These are phyloP conservation scores for Acropora tenuis DNA, from an alignment of 64 coral and sea anemone genomes.

Conservation along the genomic window DNA sequence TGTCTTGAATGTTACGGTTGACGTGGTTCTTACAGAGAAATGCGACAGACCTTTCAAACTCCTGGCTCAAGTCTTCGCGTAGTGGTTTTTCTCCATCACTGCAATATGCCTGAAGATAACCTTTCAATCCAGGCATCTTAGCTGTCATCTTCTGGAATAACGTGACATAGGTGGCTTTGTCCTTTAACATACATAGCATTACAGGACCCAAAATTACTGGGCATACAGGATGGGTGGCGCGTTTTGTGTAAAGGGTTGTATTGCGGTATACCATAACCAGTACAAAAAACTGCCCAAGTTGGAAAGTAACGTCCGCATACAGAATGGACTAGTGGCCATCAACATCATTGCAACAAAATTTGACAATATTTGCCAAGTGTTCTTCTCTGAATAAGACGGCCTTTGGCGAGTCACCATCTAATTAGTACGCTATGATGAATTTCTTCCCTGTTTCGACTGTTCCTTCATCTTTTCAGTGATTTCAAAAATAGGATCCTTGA, in stretches of 20 bases:
- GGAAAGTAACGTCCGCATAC: conserved; percentile 38
- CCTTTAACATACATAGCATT: conserved; percentile 52
- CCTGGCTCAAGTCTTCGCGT: conserved; percentile 39
- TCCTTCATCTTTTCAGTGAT: conserved; percentile 70
- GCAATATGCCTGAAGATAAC: conserved; percentile 56
- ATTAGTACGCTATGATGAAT: conserved; percentile 36
- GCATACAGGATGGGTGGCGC: not conserved
- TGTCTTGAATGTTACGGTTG: conserved; percentile 27
- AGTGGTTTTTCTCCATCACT: conserved; percentile 45
- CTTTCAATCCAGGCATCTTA: conserved; percentile 24
- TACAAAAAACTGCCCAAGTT: conserved; percentile 53
- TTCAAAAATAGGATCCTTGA: conserved; percentile 52
- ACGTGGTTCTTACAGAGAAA: conserved; percentile 56
- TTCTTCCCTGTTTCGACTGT: conserved; percentile 39
- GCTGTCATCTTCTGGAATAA: conserved; percentile 60
- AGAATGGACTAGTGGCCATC: conserved; percentile 37
- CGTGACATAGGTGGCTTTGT: conserved; percentile 62
- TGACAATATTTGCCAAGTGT: conserved; percentile 43
- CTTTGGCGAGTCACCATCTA: conserved; percentile 65
- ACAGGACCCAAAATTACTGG: not conserved
- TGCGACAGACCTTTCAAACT: conserved; percentile 57
- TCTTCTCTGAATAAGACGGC: conserved; percentile 52
- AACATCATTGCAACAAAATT: conserved; percentile 71
- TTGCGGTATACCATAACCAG: conserved; percentile 41
- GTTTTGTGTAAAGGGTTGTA: conserved; percentile 34